These are phyloP conservation scores for Malurus leucopterus DNA, from an alignment of 2,797 vertebrate species.

Conservation along the genomic window DNA sequence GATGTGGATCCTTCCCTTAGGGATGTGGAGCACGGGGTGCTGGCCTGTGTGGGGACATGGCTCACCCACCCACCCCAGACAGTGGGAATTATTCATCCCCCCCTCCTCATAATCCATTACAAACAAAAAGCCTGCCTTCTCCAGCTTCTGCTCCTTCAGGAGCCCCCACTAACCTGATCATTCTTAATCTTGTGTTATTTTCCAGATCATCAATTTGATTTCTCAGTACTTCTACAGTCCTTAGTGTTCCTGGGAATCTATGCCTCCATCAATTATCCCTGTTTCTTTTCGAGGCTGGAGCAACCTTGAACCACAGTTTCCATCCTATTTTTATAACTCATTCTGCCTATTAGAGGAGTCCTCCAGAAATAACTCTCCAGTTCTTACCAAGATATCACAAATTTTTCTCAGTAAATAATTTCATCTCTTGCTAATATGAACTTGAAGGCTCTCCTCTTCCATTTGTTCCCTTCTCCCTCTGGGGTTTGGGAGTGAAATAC, in stretches of 20 bases:
- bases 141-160: neutral
- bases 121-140: neutral
- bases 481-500: neutral
- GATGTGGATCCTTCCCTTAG: neutral
- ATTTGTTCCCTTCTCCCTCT: neutral
- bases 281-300: neutral
- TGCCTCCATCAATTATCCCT: slow-evolving; percentile 16
- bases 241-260: slow-evolving; percentile 13
- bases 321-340: neutral
- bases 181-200: slow-evolving; percentile 26
- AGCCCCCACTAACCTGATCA: neutral
- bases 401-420: neutral
- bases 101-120: neutral
- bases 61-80: neutral
- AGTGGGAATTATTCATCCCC: neutral
- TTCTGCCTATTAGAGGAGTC: neutral
- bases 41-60: neutral
- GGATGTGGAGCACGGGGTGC: neutral
- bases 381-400: neutral
- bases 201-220: slow-evolving; percentile 44
- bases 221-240: neutral
- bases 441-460: neutral
- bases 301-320: slow-evolving; percentile 10
- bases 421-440: neutral
- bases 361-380: neutral